A percentile compares a stretch with the other conserved stretches of the same genome.
These are phyloP conservation scores for Pseudococcus jackbeardsleyi DNA, from an alignment of 2,888 invertebrate species.

Conservation along the genomic window DNA sequence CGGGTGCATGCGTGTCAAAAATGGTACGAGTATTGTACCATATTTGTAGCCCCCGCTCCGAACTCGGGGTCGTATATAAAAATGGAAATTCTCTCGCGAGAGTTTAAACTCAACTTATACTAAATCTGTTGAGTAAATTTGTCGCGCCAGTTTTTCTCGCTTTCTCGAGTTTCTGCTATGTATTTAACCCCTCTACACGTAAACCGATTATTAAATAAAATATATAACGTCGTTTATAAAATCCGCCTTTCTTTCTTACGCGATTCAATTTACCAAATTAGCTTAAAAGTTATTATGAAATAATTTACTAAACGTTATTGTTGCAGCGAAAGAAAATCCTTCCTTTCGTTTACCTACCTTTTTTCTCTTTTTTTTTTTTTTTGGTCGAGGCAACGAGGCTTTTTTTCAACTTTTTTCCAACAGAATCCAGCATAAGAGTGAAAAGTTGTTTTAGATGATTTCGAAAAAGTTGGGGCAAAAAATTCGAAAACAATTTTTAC, in stretches of 20 bases:
- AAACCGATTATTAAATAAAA: slow-evolving; percentile 4
- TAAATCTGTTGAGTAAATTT: not conserved
- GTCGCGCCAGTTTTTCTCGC: not conserved
- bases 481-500: too few relatives aligned
- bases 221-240: not conserved
- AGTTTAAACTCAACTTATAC: not conserved
- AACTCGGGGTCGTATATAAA: not conserved
- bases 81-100: slow-evolving; percentile 13
- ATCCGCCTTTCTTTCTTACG: not conserved
- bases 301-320: not conserved
- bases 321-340: not conserved
- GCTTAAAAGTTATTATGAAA: not conserved
- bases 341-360: not conserved
- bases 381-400: too few relatives aligned
- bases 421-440: too few relatives aligned
- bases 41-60: not conserved
- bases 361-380: not conserved
- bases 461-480: too few relatives aligned
- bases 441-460: too few relatives aligned
- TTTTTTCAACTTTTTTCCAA: too few relatives aligned
- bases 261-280: slow-evolving; percentile 6
- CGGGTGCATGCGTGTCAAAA: not conserved
- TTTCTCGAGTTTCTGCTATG: not conserved
- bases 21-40: not conserved
- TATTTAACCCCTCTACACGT: not conserved